phyloP scores from a whole-genome alignment of 2,113 vertebrate genomes.

The Electrona antarctica region DNA sequence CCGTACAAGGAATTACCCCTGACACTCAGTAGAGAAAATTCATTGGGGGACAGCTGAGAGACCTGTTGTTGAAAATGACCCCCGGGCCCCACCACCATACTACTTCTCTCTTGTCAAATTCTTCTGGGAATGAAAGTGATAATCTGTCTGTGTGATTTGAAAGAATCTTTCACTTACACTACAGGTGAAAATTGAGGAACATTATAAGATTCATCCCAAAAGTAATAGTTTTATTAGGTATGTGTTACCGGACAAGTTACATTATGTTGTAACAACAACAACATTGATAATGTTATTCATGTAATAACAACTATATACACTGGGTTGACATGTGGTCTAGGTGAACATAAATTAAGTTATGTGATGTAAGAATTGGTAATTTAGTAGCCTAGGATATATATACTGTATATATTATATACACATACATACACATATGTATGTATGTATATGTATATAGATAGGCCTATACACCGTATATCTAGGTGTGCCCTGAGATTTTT shows the following conservation, averaged over 20 bases:
- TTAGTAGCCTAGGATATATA: neutral
- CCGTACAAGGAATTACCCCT: conserved; percentile 70
- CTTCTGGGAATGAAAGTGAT: conserved; percentile 51
- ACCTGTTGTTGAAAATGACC: conserved; percentile 63
- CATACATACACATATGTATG: too few relatives aligned
- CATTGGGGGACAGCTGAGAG: conserved; percentile 36
- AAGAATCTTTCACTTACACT: neutral
- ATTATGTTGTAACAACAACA: neutral
- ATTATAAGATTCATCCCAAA: neutral
- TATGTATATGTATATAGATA: too few relatives aligned
- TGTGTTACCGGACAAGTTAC: too few relatives aligned
- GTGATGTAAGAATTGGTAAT: too few relatives aligned
- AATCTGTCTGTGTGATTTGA: conserved; percentile 25
- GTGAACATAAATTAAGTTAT: too few relatives aligned
- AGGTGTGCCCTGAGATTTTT: too few relatives aligned
- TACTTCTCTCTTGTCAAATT: conserved; percentile 38
- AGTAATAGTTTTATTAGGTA: too few relatives aligned
- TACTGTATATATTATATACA: too few relatives aligned
- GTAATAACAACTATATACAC: neutral
- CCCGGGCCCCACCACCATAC: neutral
- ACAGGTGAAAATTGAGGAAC: neutral
- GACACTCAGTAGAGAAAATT: conserved; percentile 17
- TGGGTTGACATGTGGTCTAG: neutral
- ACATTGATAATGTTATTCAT: neutral
- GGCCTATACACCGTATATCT: too few relatives aligned